A percentile compares a stretch with the other conserved stretches of the same genome.
Evolutionary conservation across 2,888 invertebrate genomes (phyloP).

Genomic region (Scaptomyza tumidula): DNA sequence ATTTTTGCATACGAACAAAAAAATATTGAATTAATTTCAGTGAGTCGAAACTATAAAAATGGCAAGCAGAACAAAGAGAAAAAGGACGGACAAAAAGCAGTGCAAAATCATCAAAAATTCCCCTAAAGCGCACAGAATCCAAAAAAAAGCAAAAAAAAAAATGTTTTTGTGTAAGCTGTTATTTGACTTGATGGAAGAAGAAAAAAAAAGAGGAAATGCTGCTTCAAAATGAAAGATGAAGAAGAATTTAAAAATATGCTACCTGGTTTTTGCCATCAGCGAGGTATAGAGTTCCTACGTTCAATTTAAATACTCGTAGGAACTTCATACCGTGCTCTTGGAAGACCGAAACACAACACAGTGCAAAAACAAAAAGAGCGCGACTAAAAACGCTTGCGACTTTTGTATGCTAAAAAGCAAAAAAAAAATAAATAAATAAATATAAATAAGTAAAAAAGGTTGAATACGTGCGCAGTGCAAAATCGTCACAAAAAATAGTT

Average conservation of each 20-base stretch:
- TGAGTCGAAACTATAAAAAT: slow-evolving; percentile 5
- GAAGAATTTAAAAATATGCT: slow-evolving; percentile 51
- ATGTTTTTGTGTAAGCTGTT: slow-evolving; percentile 47
- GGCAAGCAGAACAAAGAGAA: not conserved
- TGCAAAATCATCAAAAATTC: slow-evolving; percentile 25
- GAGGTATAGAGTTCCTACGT: slow-evolving; percentile 99
- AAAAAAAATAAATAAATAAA: too few species aligned
- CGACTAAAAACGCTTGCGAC: slow-evolving; percentile 46
- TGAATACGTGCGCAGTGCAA: slow-evolving; percentile 44
- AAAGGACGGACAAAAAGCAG: slow-evolving; percentile 21
- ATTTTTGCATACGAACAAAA: slow-evolving; percentile 1
- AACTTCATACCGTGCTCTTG: slow-evolving; percentile 99
- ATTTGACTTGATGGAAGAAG: slow-evolving; percentile 32
- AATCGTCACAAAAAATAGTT: slow-evolving; percentile 29
- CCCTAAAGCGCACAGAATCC: slow-evolving; percentile 10
- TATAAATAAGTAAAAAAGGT: too few species aligned
- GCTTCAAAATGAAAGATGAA: slow-evolving; percentile 20
- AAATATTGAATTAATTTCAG: slow-evolving; percentile 10
- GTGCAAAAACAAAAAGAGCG: slow-evolving; percentile 13
- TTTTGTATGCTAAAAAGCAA: slow-evolving; percentile 7
- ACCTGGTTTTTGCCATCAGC: slow-evolving; percentile 91
- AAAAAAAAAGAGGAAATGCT: slow-evolving; percentile 50
- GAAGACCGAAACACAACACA: slow-evolving; percentile 88
- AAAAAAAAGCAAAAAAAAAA: slow-evolving; percentile 23
- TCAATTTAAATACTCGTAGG: slow-evolving; percentile 90